Base-by-base conservation (phyloP, 2,888 invertebrate species). In the Diarsia dahlii region DNA sequence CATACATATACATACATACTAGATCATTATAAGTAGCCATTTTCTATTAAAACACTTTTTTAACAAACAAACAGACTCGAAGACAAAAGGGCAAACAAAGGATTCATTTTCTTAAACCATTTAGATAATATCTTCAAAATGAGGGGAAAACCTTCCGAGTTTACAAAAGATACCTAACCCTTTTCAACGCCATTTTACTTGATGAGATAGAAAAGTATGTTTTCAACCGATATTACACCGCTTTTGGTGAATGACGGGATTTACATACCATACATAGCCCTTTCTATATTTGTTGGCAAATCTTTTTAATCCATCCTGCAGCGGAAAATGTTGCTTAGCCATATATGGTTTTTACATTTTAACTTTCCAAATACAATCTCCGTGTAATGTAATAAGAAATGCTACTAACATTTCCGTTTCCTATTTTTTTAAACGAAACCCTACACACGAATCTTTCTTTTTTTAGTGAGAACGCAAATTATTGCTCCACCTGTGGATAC, bases 401-500 rank as follows among this genome's bases (percentile, higher is more conserved):
- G 6, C 3, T 46, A 8, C 3, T 20, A 34, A 18, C 4, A 28
- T 58, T 45, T 46, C 20, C 20, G 39, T 39, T 66, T 67, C 13
- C 13, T 18, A 34, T 64, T 81, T 78, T 60, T 63, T 45, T 1
- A 18, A 20, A 58, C 50, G 23, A 50, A 58, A 70, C 54, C 6
- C 28, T 84, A 62, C 46, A 71, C 23, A 23, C 12, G 15, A 50
- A 20, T 50, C 39, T 58, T 85, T 87, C 71, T 80, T 84, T 87
- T 28, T 93, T 94, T 83, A 98, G 99, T 99, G 91, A 97, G 99
- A 89, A 99, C 99, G 15, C 98, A 99, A 96, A 99, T 99, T 90
- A 98, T 99, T 83, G 98, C 98, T 88, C 99, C 99, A 73, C 99
- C 99, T 71, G 98, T 98, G 82, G 99, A 99, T 93, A 98, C 99